A percentile compares a stretch with the other conserved stretches of the same genome.
These are phyloP conservation scores for Choloepus didactylus DNA, from an alignment of 2,797 vertebrate species.

Conservation along the genomic window DNA sequence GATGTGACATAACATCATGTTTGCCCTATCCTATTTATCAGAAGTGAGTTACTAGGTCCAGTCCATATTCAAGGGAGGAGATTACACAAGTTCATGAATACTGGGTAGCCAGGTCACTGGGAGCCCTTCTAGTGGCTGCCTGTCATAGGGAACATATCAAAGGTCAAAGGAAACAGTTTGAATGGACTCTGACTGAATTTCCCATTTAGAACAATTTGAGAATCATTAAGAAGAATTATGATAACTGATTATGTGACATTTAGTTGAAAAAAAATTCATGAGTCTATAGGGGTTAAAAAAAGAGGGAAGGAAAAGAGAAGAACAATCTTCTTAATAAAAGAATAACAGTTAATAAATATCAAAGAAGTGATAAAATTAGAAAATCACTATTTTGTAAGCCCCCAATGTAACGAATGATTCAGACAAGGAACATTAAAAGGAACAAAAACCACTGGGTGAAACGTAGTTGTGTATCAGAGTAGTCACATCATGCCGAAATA, in stretches of 20 bases:
- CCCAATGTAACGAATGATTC: not conserved
- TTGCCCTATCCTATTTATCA: not conserved
- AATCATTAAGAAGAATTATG: not conserved
- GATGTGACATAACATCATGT: not conserved
- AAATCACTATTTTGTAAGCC: not conserved
- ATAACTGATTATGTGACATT: not conserved
- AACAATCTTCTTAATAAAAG: not conserved
- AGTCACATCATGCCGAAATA: slow-evolving; percentile 1
- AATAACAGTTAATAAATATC: not conserved
- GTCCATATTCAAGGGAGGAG: not conserved
- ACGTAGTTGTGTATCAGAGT: not conserved
- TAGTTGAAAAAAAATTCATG: not conserved
- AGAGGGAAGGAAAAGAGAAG: not conserved
- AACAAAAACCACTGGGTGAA: not conserved
- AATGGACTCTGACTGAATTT: not conserved
- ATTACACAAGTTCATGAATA: not conserved
- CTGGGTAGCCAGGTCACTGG: not conserved
- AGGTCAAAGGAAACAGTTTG: not conserved
- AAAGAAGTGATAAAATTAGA: not conserved
- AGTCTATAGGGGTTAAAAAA: not conserved
- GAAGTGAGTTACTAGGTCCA: not conserved
- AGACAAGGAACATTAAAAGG: not conserved
- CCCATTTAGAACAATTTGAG: not conserved
- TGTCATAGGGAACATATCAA: not conserved
- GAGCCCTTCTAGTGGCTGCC: not conserved